These are phyloP conservation scores for Melanchra persicariae DNA, from an alignment of 2,888 invertebrate species.

Conservation along the genomic window DNA sequence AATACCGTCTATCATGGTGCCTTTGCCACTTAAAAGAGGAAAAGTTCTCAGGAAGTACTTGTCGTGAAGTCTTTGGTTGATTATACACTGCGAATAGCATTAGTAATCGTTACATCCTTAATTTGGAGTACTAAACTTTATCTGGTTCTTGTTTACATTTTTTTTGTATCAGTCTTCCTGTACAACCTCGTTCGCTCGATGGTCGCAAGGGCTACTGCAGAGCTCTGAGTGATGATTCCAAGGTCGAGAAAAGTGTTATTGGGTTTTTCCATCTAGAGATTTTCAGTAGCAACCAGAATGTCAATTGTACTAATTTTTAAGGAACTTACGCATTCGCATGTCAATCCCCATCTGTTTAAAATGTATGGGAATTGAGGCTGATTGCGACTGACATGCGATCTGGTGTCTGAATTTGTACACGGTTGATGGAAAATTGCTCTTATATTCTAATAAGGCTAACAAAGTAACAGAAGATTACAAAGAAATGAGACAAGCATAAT, in stretches of 20 bases:
- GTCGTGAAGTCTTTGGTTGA: constrained; percentile 47
- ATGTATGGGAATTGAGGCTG: no score
- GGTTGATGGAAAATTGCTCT: no score
- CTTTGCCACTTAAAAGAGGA: constrained; percentile 41
- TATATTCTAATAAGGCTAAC: no score
- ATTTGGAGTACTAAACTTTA: constrained; percentile 7
- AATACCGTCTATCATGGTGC: constrained; percentile 12
- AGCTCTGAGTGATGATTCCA: background rate
- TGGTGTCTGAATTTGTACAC: no score
- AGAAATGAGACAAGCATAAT: no score
- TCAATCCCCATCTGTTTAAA: no score
- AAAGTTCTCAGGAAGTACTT: constrained; percentile 48
- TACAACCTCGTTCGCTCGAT: background rate
- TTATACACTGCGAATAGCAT: constrained; percentile 32
- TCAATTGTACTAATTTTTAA: no score
- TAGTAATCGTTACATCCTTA: constrained; percentile 38
- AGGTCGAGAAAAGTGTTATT: background rate
- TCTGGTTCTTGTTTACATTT: constrained; percentile 7
- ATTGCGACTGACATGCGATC: no score
- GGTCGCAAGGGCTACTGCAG: background rate
- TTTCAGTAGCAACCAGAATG: no score
- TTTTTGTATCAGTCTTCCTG: constrained; percentile 5
- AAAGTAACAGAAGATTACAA: no score
- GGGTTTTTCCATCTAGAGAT: no score
- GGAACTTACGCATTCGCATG: no score